Conservation (phyloP, 2,113 vertebrate species). For the Penelope pileata region DNA sequence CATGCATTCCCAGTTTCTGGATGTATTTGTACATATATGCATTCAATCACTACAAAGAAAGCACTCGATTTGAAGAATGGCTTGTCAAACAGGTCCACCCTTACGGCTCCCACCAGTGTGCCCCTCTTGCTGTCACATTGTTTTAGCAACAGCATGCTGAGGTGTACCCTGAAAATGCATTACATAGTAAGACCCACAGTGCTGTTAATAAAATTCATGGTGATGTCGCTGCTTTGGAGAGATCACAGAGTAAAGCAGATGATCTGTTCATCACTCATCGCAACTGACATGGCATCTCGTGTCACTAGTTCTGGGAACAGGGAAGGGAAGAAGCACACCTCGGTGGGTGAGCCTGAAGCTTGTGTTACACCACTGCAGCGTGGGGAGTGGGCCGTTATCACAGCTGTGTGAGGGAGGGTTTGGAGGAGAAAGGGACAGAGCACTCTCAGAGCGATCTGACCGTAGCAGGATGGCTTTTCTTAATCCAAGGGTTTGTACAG, state of each 20-base stretch:
- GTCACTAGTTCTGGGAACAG: neutral
- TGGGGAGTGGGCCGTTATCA: neutral
- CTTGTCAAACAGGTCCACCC: neutral
- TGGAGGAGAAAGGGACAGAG: neutral
- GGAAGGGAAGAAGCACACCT: neutral
- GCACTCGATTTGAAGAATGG: neutral
- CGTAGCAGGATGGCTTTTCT: neutral
- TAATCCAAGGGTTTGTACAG: neutral
- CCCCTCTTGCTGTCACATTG: neutral
- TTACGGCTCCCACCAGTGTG: neutral
- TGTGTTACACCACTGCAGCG: neutral
- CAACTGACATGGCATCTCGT: neutral
- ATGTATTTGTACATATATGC: neutral
- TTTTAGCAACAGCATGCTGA: neutral
- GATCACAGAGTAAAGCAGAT: neutral
- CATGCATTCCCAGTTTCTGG: neutral
- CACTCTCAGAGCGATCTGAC: neutral
- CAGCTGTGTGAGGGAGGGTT: neutral
- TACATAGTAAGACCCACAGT: neutral
- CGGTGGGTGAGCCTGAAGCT: neutral
- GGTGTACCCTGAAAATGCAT: neutral
- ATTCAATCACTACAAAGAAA: neutral
- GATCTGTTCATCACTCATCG: neutral
- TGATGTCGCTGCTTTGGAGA: neutral
- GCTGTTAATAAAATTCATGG: neutral